These are phyloP conservation scores for Halocynthia roretzi DNA, from an alignment of 23 tunicate genomes.

Conservation along the genomic window DNA sequence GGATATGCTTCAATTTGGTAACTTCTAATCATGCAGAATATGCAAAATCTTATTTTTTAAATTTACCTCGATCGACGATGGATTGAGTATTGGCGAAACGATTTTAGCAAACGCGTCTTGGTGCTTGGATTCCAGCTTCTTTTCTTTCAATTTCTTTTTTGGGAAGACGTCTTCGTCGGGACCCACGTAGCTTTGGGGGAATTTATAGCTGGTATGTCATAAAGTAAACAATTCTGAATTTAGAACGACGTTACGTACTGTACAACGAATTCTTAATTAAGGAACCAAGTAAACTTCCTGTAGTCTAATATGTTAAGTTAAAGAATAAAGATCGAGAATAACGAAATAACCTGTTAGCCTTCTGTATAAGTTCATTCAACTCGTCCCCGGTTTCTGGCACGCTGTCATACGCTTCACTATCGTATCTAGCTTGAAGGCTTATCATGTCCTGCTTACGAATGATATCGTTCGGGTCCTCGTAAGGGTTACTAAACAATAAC, in stretches of 20 bases:
- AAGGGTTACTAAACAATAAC: constrained; percentile 23
- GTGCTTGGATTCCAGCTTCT: constrained; percentile 38
- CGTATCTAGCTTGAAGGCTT: constrained; percentile 44
- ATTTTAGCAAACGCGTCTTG: constrained; percentile 71
- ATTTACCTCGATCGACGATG: too few relatives aligned
- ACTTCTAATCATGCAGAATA: too few relatives aligned
- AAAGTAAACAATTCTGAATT: too few relatives aligned
- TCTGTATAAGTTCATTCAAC: constrained; percentile 48
- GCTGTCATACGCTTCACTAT: constrained; percentile 55
- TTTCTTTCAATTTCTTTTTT: neutral
- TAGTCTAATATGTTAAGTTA: too few relatives aligned
- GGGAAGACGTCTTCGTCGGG: constrained; percentile 8
- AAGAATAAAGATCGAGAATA: too few relatives aligned
- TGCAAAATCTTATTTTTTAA: too few relatives aligned
- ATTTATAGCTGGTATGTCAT: constrained; percentile 1
- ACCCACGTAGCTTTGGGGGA: neutral
- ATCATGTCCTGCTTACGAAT: constrained; percentile 66
- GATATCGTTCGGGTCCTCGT: constrained; percentile 41
- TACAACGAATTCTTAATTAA: too few relatives aligned
- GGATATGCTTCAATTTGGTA: too few relatives aligned
- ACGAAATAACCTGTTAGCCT: constrained; percentile 65
- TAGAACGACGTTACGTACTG: too few relatives aligned
- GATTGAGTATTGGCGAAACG: constrained; percentile 3
- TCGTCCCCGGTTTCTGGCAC: constrained; percentile 48
- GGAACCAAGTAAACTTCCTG: too few relatives aligned